These are phyloP conservation scores for Masticophis lateralis DNA, from an alignment of 2,797 vertebrate genomes.

Conservation along the genomic window DNA sequence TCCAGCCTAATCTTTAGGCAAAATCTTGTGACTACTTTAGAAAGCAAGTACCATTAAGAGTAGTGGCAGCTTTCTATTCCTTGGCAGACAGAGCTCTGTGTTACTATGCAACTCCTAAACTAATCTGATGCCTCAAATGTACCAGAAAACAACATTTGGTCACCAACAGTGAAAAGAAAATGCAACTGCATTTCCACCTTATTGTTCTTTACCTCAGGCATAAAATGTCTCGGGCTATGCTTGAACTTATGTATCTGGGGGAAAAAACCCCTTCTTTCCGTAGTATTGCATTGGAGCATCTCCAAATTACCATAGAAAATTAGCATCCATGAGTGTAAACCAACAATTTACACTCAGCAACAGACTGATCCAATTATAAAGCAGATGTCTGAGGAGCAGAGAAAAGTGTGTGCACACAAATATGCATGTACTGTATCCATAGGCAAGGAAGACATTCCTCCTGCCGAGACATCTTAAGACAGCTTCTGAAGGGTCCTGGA, in stretches of 20 bases:
- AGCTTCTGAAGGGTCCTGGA: slow-evolving; percentile 17
- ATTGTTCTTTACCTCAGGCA: background rate
- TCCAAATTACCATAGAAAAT: background rate
- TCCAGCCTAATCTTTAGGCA: background rate
- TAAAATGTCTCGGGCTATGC: background rate
- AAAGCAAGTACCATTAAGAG: background rate
- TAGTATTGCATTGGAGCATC: background rate
- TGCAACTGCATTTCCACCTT: background rate
- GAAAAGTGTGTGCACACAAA: background rate
- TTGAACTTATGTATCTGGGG: background rate
- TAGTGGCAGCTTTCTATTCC: background rate
- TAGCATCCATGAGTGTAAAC: background rate
- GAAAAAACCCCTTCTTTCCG: background rate
- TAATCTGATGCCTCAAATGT: background rate
- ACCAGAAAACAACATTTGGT: background rate
- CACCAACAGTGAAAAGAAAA: background rate
- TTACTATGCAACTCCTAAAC: background rate
- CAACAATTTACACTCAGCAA: background rate
- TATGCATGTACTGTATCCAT: background rate
- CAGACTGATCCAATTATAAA: background rate
- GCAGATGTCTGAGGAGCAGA: background rate
- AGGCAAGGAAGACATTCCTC: background rate
- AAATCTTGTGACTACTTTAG: background rate
- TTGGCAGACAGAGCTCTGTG: background rate
- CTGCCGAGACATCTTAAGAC: slow-evolving; percentile 18